Evolutionary conservation across 2,113 vertebrate species (phyloP), one percentile per base, ranked within the genome.

Genomic region (Hemicordylus capensis): DNA sequence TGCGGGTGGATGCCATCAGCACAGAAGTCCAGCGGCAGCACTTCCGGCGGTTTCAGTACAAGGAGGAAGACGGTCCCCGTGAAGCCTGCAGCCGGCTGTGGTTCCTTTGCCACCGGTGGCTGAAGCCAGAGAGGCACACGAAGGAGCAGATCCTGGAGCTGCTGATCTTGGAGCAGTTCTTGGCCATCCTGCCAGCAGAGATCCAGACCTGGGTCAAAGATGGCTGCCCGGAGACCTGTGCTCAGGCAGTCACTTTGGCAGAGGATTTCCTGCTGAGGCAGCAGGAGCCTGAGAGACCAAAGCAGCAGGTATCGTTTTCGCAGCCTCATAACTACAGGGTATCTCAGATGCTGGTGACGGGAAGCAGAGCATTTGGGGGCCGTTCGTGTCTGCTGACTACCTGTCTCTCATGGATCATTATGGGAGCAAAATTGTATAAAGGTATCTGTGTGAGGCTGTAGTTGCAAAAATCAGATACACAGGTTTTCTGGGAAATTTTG

Each of bases 51-150:
- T 95, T 95, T 83, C 82, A 87, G 77, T 95, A 93, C 2, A 8
- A 74, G 61, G 86, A 93, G 17, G 89, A 66, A 0, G 73, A 61
- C 0, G 91, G 94, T n/a, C 94, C 94, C 14, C 92, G 93, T 0
- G 93, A 93, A 39, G 94, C 93, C 72, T 95, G 94, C 88, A 95
- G 93, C 79, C 94, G 89, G n/a, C 91, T 95, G 1, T 95, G 94
- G 94, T 93, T 92, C 75, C 92, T 95, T 3, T 95, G 94, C 83
- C 92, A 93, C 46, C 93, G n/a, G n/a, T n/a, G n/a, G n/a, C n/a
- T n/a, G n/a, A n/a, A n/a, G n/a, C n/a, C n/a, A n/a, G n/a, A n/a
- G n/a, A n/a, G n/a, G n/a, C n/a, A n/a, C n/a, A n/a, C n/a, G n/a
- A n/a, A n/a, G n/a, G n/a, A n/a, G n/a, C n/a, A n/a, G n/a, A n/a